Conservation (phyloP, 2,797 vertebrate genomes). For the Sebastes matsubarae region DNA sequence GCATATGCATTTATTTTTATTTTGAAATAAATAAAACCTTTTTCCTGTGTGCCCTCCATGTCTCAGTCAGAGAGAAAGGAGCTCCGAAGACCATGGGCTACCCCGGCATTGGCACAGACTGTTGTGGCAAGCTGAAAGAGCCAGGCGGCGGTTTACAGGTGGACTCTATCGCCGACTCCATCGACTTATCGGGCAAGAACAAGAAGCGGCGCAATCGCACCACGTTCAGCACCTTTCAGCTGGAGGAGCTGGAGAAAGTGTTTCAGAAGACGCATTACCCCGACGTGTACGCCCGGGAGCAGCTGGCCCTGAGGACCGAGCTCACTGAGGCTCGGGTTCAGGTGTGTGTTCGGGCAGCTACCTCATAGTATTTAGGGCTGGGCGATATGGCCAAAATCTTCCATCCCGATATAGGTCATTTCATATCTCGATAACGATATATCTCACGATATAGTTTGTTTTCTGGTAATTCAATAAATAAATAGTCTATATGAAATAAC, state of each 20-base stretch:
- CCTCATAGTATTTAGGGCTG: not conserved
- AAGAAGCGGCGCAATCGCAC: slow-evolving; percentile 95
- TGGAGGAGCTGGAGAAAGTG: slow-evolving; percentile 95
- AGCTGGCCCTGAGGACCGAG: slow-evolving; percentile 91
- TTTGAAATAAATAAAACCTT: not conserved
- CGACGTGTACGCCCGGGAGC: slow-evolving; percentile 92
- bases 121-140: slow-evolving; percentile 82
- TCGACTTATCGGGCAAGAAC: slow-evolving; percentile 88
- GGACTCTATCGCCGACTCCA: slow-evolving; percentile 84
- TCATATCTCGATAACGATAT: no score
- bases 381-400: no score
- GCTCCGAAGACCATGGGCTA: slow-evolving; percentile 83
- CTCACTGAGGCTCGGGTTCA: slow-evolving; percentile 94
- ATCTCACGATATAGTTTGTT: no score
- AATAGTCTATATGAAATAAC: no score
- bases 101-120: slow-evolving; percentile 81
- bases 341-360: slow-evolving; percentile 71
- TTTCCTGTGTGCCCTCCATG: not conserved
- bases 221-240: slow-evolving; percentile 94
- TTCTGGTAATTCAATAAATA: no score
- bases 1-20: not conserved
- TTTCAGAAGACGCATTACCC: slow-evolving; percentile 97
- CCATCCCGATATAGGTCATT: no score
- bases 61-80: slow-evolving; percentile 84
- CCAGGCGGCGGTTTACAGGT: slow-evolving; percentile 72